These are phyloP conservation scores for Heteropelma amictum DNA, from an alignment of 2,888 invertebrate species.

Conservation along the genomic window DNA sequence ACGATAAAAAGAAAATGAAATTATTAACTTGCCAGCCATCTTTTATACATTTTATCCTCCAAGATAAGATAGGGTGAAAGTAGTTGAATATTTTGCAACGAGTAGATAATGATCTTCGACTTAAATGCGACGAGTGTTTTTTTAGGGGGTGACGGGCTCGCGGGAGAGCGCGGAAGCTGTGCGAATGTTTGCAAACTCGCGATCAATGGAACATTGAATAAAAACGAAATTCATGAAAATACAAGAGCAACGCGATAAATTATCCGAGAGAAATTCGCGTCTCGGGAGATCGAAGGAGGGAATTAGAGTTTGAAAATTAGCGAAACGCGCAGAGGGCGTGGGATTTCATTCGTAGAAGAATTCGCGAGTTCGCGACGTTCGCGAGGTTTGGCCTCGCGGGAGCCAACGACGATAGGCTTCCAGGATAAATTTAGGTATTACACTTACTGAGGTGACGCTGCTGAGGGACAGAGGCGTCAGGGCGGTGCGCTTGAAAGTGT, in stretches of 20 bases:
- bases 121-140: slow-evolving; percentile 51
- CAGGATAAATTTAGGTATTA: slow-evolving; percentile 76
- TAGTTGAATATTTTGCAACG: slow-evolving; percentile 78
- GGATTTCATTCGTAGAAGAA: background rate
- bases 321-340: background rate
- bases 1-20: slow-evolving; percentile 41
- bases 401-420: slow-evolving; percentile 72
- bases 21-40: slow-evolving; percentile 77
- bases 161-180: slow-evolving; percentile 43
- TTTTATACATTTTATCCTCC: slow-evolving; percentile 77
- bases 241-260: background rate
- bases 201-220: slow-evolving; percentile 32
- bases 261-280: background rate
- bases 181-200: slow-evolving; percentile 50
- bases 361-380: slow-evolving; percentile 38
- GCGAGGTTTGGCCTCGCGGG: slow-evolving; percentile 49
- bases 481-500: slow-evolving; percentile 73
- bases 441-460: slow-evolving; percentile 71
- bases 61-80: slow-evolving; percentile 73
- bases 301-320: background rate
- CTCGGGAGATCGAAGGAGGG: background rate
- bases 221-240: background rate
- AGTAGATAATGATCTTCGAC: slow-evolving; percentile 70
- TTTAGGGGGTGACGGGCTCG: slow-evolving; percentile 47
- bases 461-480: slow-evolving; percentile 56